Base-by-base conservation (phyloP, 2,888 invertebrate genomes). In the Unio pictorum region DNA sequence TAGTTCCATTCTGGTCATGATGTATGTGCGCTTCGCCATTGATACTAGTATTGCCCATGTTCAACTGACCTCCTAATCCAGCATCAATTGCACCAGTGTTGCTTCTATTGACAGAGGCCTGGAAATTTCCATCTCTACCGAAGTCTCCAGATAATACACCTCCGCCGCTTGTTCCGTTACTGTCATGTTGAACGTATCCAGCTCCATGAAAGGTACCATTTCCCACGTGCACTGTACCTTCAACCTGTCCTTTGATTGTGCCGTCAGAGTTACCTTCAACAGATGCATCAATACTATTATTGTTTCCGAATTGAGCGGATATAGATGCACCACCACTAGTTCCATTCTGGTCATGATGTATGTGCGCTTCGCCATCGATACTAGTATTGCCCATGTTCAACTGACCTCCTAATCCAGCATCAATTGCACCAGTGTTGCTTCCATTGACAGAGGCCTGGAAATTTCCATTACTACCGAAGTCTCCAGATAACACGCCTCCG, bases 261-360 rank as follows among this genome's bases (percentile, higher is more conserved):
- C 45, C 45, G 11, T 45, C 45, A 45, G 45, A 45, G 45, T 3
- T 45, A 11, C 45, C 45, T 45, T 45, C 45, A 45, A 45, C 45
- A 45, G 45, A 45, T 45, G 11, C 45, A 45, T 11, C 45, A 45
- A 45, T 11, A 45, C 45, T 45, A 11, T 45, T 45, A 11, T 45
- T 45, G 11, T 45, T 45, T 45, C 45, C 45, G 45, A 45, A 45
- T 1, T 45, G 8, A 3, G 45, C 45, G 45, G 45, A 45, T 11
- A 45, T 1, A 45, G 45, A 45, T 23, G 28, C 61, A 28, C 61
- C 61, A 0, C 61, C 61, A 23, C 61, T 61, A 17, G 61, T 61
- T 18, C 61, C 61, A 61, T 61, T 61, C 18, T 61, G 20, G 61
- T 61, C 61, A 61, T 61, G 61, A 23, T 61, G 61, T 61, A 61